phyloP scores from a whole-genome alignment of 2,797 vertebrate species.

The Nyctibius grandis region DNA sequence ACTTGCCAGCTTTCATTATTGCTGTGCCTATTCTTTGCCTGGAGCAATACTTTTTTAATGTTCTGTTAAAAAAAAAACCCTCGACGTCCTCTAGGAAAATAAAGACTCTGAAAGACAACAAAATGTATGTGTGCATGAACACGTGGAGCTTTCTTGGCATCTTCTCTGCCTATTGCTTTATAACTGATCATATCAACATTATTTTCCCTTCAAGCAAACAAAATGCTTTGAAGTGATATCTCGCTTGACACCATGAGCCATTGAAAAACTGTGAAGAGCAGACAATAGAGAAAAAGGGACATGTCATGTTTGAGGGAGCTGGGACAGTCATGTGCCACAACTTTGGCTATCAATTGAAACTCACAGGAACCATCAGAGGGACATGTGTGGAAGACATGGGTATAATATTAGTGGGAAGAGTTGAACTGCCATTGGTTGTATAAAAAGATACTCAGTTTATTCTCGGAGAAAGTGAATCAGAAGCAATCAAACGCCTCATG shows the following conservation, averaged over 20 bases:
- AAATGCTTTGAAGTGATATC: constrained; percentile 12
- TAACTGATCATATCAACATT: constrained; percentile 6
- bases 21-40: neutral
- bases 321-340: neutral
- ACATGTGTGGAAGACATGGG: neutral
- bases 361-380: neutral
- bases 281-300: neutral
- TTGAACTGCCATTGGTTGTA: neutral
- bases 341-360: neutral
- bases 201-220: constrained; percentile 30
- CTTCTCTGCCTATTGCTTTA: neutral
- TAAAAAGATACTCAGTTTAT: neutral
- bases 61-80: neutral
- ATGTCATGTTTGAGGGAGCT: neutral
- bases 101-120: neutral
- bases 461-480: neutral
- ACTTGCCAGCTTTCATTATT: constrained; percentile 16
- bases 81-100: neutral
- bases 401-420: neutral
- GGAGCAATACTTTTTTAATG: constrained; percentile 36
- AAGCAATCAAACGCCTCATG: neutral
- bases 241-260: neutral
- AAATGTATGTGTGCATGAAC: neutral
- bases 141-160: neutral
- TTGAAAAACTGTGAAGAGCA: constrained; percentile 2